Evolutionary conservation across 2,888 invertebrate species (phyloP), one percentile per base, ranked within the genome.

Genomic region (Meteorus colon): DNA sequence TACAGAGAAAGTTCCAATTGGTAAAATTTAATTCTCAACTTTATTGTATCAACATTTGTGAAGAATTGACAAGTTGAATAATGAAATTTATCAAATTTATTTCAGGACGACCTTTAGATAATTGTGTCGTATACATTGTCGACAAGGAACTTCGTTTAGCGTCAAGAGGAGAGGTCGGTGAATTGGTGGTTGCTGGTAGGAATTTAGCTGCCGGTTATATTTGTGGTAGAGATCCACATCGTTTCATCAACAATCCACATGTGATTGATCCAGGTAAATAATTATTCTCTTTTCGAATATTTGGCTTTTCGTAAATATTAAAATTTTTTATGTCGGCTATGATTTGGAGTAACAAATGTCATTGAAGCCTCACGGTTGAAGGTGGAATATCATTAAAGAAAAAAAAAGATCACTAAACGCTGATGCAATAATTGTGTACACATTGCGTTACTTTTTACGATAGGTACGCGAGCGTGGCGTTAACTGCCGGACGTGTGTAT

Each of bases 141-240:
- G 95, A 96, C 85, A 91, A 93, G 29, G 93, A 95, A 79, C 92
- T 94, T 90, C 91, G 93, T 48, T 93, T 95, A 0, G 94, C 96
- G 0, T 92, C 93, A 16, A 92, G 92, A 66, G 95, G 95, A 0
- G 94, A 94, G 80, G 92, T 95, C 4, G 97, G 97, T 0, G 96
- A 97, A 88, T 91, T 97, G 59, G 95, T 94, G 90, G 95, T 96
- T 0, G 92, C 96, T 0, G 97, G 97, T 0, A 89, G 91, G 63
- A 97, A 96, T 89, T 90, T 97, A 63, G 95, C 96, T 0, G 91
- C 92, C 0, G 97, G 96, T 0, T 97, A 97, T 84, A 94, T 96
- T 0, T 94, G 94, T 37, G 94, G 93, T 0, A 91, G 94, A 79
- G 95, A 95, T 78, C 91, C 94, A 0, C 93, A 95, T 70, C 93